These are phyloP conservation scores for Micronycteris hirsuta DNA, from an alignment of 2,113 vertebrate species.

Conservation along the genomic window DNA sequence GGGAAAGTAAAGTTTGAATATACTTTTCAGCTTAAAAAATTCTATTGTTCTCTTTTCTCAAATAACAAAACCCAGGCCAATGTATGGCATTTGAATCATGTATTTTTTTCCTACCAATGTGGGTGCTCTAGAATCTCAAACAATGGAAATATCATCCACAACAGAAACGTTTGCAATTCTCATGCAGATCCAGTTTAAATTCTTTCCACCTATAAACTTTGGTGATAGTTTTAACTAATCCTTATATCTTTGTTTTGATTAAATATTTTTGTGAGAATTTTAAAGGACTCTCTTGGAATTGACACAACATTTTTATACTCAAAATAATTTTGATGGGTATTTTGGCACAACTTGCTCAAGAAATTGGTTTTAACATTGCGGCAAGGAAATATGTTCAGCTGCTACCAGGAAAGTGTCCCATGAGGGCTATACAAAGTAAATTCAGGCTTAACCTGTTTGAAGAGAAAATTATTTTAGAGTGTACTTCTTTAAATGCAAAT, in stretches of 20 bases:
- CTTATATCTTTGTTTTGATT: slow-evolving; percentile 13
- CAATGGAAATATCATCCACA: slow-evolving; percentile 42
- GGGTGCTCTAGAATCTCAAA: slow-evolving; percentile 36
- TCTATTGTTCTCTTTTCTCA: background rate
- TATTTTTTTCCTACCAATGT: slow-evolving; percentile 19
- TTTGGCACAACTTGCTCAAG: slow-evolving; percentile 51
- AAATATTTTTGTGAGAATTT: slow-evolving; percentile 36
- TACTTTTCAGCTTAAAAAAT: slow-evolving; percentile 6
- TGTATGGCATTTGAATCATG: slow-evolving; percentile 31
- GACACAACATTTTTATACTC: slow-evolving; percentile 59
- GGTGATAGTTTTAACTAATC: background rate
- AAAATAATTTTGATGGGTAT: slow-evolving; percentile 47
- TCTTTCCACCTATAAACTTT: background rate
- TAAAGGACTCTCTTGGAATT: slow-evolving; percentile 7
- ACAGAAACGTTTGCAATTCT: slow-evolving; percentile 36
- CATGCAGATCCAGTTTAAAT: background rate
- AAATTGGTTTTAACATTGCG: slow-evolving; percentile 51
- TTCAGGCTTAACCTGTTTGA: slow-evolving; percentile 44
- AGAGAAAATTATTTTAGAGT: slow-evolving; percentile 63
- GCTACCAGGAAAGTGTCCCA: slow-evolving; percentile 33
- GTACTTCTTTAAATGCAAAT: slow-evolving; percentile 62
- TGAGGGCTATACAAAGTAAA: slow-evolving; percentile 46
- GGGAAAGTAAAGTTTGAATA: background rate
- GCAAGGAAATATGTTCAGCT: slow-evolving; percentile 44
- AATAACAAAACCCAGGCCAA: background rate